Base-by-base conservation (phyloP, 2,888 invertebrate genomes). In the Mechanitis mazaeus region DNA sequence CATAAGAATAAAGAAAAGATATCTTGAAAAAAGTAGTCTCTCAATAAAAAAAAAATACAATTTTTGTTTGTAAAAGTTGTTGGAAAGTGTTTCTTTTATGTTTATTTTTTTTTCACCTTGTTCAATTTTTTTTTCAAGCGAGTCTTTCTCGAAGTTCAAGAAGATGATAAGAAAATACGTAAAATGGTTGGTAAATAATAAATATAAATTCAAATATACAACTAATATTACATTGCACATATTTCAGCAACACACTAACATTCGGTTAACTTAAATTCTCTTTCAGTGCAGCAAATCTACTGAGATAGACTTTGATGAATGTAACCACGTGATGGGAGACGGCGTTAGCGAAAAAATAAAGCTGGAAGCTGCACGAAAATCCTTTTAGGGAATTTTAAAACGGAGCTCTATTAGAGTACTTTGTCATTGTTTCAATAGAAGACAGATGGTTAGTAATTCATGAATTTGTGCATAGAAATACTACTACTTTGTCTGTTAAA, bases 321-420 rank as follows among this genome's bases (percentile, higher is more conserved):
- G 65, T 58, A 63, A 54, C 59, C 28, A 67, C 64, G 54, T 54
- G 56, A 53, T 64, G 60, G 55, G 58, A 59, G 64, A 60, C 58
- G 56, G 60, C 56, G 61, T 56, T 60, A 55, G 66, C 60, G 55
- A 64, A 67, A 69, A 70, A 69, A 68, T 67, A 67, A 63, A 64
- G 59, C 61, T 67, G 66, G 64, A 57, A 67, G 65, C 62, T 64
- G 68, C 70, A 70, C 66, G 70, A 60, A 66, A 70, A 70, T 63
- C 69, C 67, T 69, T 69, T 70, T 67, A 70, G 64, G 64, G 63
- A 60, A 63, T 60, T 64, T 55, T 56, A 57, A 64, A 66, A 64
- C 64, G 64, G 61, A 53, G 64, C 61, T 60, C 57, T 59, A 64
- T 59, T 64, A 38, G 64, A 55, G 20, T 47, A 61, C 53, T 50